A percentile compares a stretch with the other conserved stretches of the same genome.
Conservation (phyloP, 2,113 vertebrate species). For the Cochlearius cochlearius region DNA sequence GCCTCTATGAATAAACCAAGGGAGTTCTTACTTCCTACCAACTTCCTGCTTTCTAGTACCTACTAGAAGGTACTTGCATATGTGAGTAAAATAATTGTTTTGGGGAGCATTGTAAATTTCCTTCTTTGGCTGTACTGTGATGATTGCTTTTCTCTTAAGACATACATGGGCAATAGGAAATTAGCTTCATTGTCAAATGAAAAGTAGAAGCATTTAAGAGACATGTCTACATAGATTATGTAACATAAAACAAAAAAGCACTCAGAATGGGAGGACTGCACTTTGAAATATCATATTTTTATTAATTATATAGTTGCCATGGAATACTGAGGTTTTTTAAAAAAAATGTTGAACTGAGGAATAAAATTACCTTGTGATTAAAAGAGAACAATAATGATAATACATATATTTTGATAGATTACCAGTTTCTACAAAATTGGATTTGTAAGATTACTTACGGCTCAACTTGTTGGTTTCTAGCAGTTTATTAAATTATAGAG, state of each 20-base stretch:
- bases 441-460: no score
- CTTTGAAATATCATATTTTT: no score
- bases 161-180: background rate
- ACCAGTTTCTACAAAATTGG: no score
- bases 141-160: background rate
- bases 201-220: conserved; percentile 25
- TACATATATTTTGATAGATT: no score
- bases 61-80: background rate
- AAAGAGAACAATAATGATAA: no score
- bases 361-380: no score
- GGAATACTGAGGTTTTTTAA: no score
- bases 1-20: background rate
- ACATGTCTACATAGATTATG: background rate
- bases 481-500: no score
- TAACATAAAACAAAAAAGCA: background rate
- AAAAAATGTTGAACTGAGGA: no score
- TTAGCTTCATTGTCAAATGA: background rate
- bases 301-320: no score
- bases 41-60: background rate
- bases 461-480: no score
- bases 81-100: background rate
- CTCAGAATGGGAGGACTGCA: no score
- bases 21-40: background rate
- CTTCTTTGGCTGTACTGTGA: background rate
- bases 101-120: background rate